phyloP scores from a whole-genome alignment of 2,797 vertebrate genomes.

The Parambassis ranga region DNA sequence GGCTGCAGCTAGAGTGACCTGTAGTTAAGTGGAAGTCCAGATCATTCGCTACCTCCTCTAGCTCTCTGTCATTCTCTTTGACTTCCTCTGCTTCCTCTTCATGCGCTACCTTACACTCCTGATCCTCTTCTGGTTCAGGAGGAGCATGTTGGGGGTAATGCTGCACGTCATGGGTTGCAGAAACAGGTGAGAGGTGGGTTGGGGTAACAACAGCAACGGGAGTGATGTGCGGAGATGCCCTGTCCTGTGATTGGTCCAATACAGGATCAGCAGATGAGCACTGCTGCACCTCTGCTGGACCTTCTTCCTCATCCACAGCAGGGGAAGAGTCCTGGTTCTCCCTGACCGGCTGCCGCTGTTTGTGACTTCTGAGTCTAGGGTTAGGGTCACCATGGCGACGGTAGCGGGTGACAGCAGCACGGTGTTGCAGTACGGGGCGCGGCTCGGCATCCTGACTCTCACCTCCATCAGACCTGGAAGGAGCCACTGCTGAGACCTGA shows the following conservation, averaged over 20 bases:
- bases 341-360: slow-evolving; percentile 45
- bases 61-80: slow-evolving; percentile 14
- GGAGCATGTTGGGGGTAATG: background rate
- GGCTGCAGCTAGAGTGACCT: background rate
- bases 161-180: background rate
- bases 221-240: slow-evolving; percentile 39
- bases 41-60: slow-evolving; percentile 12
- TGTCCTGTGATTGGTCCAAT: slow-evolving; percentile 29
- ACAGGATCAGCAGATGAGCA: background rate
- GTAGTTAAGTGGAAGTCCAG: background rate
- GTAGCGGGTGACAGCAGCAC: slow-evolving; percentile 69
- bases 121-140: slow-evolving; percentile 36
- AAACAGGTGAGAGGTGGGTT: slow-evolving; percentile 27
- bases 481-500: background rate
- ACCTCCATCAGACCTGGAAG: background rate
- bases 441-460: slow-evolving; percentile 24
- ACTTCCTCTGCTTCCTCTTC: slow-evolving; percentile 19
- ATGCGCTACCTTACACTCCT: background rate
- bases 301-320: slow-evolving; percentile 7
- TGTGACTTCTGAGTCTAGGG: slow-evolving; percentile 60
- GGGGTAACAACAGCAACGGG: slow-evolving; percentile 43
- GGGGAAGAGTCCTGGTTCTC: slow-evolving; percentile 32
- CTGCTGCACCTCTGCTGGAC: slow-evolving; percentile 15
- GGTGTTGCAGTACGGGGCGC: slow-evolving; percentile 46
- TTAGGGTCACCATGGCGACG: slow-evolving; percentile 74